Evolutionary conservation across 1,140 invertebrate genomes (phyloP).

Genomic region (Sitobion miscanthi): DNA sequence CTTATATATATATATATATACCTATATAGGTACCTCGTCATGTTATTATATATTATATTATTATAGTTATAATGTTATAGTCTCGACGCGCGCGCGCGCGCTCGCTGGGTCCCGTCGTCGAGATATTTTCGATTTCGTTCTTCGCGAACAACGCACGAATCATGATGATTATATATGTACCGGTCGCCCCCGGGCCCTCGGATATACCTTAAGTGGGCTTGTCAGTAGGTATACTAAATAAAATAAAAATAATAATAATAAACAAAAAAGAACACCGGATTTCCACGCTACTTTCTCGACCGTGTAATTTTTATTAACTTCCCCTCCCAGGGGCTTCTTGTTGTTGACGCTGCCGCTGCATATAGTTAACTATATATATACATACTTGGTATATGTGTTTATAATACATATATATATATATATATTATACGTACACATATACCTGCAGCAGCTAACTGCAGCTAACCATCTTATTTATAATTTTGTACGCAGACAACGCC

Average conservation of each 20-base stretch:
- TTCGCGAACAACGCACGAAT: slow-evolving; percentile 28
- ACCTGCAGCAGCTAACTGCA: neutral
- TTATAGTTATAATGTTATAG: neutral
- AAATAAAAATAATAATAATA: slow-evolving; percentile 43
- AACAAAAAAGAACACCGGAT: slow-evolving; percentile 51
- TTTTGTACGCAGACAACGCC: neutral
- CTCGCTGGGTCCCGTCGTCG: neutral
- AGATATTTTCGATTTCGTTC: slow-evolving; percentile 48
- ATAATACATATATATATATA: neutral
- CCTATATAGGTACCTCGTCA: neutral
- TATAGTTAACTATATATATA: neutral
- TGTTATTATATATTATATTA: neutral
- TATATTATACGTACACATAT: neutral
- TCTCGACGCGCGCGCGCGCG: neutral
- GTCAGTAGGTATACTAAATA: slow-evolving; percentile 46
- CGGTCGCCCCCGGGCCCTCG: slow-evolving; percentile 40
- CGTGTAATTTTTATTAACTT: slow-evolving; percentile 56
- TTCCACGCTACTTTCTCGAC: slow-evolving; percentile 56
- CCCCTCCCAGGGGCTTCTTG: slow-evolving; percentile 45
- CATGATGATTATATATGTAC: slow-evolving; percentile 8
- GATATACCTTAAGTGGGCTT: slow-evolving; percentile 37
- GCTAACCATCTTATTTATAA: slow-evolving; percentile 25
- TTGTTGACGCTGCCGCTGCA: neutral
- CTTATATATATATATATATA: neutral
- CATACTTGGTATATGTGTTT: too few relatives aligned